Conservation (phyloP, 2,113 vertebrate species). For the Hyla sarda region DNA sequence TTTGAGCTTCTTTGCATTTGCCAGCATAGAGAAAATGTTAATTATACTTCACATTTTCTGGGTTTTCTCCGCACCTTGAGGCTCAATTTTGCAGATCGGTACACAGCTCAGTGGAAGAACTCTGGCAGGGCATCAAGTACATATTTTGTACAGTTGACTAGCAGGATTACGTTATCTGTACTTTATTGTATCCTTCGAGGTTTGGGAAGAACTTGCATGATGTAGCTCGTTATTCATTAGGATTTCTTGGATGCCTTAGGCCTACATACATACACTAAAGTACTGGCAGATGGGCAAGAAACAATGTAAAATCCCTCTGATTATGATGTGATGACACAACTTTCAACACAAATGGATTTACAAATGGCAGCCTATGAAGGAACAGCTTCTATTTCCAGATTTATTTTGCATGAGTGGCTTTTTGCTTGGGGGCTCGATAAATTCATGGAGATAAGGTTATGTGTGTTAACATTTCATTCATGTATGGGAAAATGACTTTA, state of each 20-base stretch:
- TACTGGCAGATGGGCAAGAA: constrained; percentile 22
- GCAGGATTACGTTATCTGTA: background rate
- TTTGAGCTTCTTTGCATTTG: constrained; percentile 4
- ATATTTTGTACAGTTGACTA: constrained; percentile 30
- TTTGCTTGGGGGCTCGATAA: background rate
- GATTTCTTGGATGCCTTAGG: constrained; percentile 23
- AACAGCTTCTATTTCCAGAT: constrained; percentile 11
- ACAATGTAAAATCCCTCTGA: constrained; percentile 25
- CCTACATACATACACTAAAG: background rate
- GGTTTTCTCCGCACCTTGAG: constrained; percentile 9
- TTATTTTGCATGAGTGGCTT: constrained; percentile 6
- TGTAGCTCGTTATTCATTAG: constrained; percentile 40
- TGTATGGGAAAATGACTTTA: background rate
- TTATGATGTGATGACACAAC: constrained; percentile 22
- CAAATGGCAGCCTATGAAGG: constrained; percentile 11
- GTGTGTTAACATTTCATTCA: constrained; percentile 20
- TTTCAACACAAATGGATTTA: constrained; percentile 41
- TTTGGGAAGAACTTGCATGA: constrained; percentile 15
- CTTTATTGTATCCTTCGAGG: background rate
- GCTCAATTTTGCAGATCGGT: constrained; percentile 57
- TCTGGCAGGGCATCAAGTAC: constrained; percentile 49
- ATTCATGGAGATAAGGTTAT: background rate
- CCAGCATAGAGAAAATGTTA: constrained; percentile 35
- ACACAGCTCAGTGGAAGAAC: fast-evolving
- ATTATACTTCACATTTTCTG: constrained; percentile 55